phyloP scores from a whole-genome alignment of 2,113 vertebrate genomes.

The Clarias batrachus region DNA sequence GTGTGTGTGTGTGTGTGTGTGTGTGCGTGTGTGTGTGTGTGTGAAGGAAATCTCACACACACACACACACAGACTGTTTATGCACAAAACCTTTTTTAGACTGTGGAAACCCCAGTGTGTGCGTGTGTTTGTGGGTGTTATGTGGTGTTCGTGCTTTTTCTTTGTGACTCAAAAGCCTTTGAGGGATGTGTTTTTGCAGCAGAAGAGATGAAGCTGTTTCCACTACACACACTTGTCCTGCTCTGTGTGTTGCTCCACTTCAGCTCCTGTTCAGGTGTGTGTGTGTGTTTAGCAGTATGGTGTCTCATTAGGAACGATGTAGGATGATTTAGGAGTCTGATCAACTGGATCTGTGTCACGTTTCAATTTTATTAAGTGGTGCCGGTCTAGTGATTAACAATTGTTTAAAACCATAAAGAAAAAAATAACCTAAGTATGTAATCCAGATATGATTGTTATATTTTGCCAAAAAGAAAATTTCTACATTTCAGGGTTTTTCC shows the following conservation, averaged over 20 bases:
- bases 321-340: not conserved
- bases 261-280: not conserved
- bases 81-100: no score
- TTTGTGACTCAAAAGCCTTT: not conserved
- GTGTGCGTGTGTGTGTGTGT: no score
- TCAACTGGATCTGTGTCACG: no score
- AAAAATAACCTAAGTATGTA: no score
- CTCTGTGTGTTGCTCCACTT: not conserved
- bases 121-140: not conserved
- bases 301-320: no score
- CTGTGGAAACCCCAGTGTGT: not conserved
- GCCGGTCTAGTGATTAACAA: not conserved
- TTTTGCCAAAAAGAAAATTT: no score
- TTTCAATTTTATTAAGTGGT: not conserved
- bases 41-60: no score
- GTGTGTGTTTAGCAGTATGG: not conserved
- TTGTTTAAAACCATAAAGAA: not conserved
- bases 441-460: no score
- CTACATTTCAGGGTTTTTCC: not conserved
- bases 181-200: not conserved
- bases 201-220: conserved; percentile 19
- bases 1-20: no score
- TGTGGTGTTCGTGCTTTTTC: not conserved
- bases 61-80: no score
- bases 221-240: conserved; percentile 8